Conservation (phyloP, 2,113 vertebrate genomes). For the human (Homo sapiens) region DNA sequence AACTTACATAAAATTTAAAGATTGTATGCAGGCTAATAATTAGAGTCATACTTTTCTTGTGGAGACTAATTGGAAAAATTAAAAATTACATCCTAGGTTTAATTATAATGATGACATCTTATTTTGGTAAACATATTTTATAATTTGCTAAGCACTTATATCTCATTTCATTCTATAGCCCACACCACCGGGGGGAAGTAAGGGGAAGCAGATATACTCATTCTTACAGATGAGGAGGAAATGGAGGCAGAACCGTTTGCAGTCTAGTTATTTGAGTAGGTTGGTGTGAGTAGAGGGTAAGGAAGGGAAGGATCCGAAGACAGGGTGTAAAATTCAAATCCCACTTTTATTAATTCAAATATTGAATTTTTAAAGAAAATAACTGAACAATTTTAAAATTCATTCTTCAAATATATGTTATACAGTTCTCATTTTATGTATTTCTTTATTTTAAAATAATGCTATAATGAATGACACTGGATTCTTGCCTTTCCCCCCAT, state of each 20-base stretch:
- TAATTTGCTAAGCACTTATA: not conserved
- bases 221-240: not conserved
- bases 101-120: not conserved
- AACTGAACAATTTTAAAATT: not conserved
- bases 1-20: not conserved
- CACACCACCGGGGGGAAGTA: not conserved
- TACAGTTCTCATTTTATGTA: not conserved
- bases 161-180: not conserved
- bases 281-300: not conserved
- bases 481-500: not conserved
- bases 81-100: not conserved
- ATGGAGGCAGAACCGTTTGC: not conserved
- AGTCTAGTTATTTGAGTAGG: not conserved
- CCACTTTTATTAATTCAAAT: not conserved
- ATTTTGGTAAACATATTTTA: not conserved
- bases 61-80: not conserved
- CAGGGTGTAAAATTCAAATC: not conserved
- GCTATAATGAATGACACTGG: not conserved
- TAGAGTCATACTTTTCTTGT: slow-evolving; percentile 21
- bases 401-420: not conserved
- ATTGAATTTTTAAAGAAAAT: not conserved
- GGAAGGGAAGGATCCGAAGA: not conserved
- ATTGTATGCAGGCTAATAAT: not conserved
- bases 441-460: not conserved
- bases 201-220: not conserved